Evolutionary conservation across 2,797 vertebrate genomes (phyloP).

Genomic region (Parambassis ranga): DNA sequence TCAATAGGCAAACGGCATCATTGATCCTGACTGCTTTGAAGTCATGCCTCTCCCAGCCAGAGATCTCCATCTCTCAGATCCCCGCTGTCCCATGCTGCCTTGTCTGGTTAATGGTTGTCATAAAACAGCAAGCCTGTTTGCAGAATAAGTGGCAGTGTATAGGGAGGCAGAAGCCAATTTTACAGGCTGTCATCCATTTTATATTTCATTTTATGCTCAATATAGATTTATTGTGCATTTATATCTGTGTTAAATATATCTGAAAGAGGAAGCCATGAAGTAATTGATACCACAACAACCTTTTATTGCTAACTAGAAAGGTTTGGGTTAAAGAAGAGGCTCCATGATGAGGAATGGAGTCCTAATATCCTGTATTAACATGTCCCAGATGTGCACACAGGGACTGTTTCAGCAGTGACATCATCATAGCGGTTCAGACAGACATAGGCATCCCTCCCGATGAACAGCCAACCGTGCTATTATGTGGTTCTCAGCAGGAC

Average conservation of each 20-base stretch:
- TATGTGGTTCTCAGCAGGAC: slow-evolving; percentile 67
- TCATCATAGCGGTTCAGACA: slow-evolving; percentile 66
- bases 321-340: slow-evolving; percentile 22
- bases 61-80: slow-evolving; percentile 59
- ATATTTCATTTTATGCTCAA: slow-evolving; percentile 14
- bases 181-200: slow-evolving; percentile 13
- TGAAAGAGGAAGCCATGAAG: slow-evolving; percentile 2
- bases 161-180: slow-evolving; percentile 2
- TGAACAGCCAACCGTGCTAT: slow-evolving; percentile 61
- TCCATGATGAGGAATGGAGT: slow-evolving; percentile 45
- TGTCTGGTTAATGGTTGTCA: slow-evolving; percentile 59
- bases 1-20: slow-evolving; percentile 77
- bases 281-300: slow-evolving; percentile 8
- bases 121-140: slow-evolving; percentile 47
- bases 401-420: slow-evolving; percentile 60
- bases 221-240: slow-evolving; percentile 6
- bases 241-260: slow-evolving; percentile 5
- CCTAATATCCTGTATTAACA: slow-evolving; percentile 62
- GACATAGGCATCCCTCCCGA: slow-evolving; percentile 57
- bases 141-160: slow-evolving; percentile 21
- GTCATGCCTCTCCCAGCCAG: slow-evolving; percentile 73
- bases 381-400: slow-evolving; percentile 66
- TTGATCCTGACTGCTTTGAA: slow-evolving; percentile 78
- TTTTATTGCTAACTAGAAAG: slow-evolving; percentile 8
- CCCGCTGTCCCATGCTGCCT: slow-evolving; percentile 41